phyloP scores from a whole-genome alignment of 2,113 vertebrate species.

The Ammodytes marinus region DNA sequence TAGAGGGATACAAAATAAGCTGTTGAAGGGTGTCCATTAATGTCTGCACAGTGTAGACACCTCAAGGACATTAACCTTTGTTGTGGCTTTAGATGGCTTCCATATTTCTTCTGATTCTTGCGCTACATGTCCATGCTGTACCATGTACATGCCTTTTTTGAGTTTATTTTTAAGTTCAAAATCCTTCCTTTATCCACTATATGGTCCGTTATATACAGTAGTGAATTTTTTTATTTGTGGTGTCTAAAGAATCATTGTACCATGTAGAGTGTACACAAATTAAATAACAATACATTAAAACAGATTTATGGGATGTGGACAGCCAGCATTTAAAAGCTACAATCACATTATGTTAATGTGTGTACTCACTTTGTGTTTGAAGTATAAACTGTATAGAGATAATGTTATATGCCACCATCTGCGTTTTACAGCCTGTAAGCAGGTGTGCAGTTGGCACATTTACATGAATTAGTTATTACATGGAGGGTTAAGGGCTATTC shows the following conservation, averaged over 20 bases:
- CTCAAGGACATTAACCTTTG: not conserved
- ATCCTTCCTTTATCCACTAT: not conserved
- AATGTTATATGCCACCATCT: not conserved
- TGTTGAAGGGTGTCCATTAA: conserved; percentile 7
- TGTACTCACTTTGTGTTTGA: not conserved
- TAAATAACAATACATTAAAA: too few relatives aligned
- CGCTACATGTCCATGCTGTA: not conserved
- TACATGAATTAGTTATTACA: not conserved
- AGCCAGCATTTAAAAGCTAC: too few relatives aligned
- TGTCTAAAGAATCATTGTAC: not conserved
- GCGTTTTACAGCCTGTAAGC: not conserved
- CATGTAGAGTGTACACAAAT: not conserved
- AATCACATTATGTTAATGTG: too few relatives aligned
- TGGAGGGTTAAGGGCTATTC: too few relatives aligned
- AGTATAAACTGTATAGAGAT: not conserved
- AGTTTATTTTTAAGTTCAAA: not conserved
- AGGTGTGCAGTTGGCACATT: not conserved
- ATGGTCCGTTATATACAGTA: too few relatives aligned
- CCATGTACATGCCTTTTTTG: not conserved
- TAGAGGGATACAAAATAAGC: conserved; percentile 2
- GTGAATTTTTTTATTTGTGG: not conserved
- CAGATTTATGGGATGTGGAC: not conserved
- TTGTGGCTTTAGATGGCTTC: not conserved
- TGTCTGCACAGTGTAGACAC: not conserved
- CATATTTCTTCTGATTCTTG: not conserved